These are phyloP conservation scores for Anastrepha ludens DNA, from an alignment of 1,140 invertebrate genomes.

Conservation along the genomic window DNA sequence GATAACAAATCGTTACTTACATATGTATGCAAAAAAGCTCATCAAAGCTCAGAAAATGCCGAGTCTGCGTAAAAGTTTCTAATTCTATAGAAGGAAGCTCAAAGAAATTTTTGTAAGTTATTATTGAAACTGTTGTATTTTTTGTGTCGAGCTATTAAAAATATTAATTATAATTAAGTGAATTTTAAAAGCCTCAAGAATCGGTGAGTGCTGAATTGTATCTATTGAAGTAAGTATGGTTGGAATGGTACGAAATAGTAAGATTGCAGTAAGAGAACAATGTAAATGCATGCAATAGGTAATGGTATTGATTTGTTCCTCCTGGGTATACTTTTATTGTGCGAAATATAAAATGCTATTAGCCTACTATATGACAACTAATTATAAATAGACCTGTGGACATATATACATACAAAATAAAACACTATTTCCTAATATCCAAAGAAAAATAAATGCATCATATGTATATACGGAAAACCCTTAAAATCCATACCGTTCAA, in stretches of 20 bases:
- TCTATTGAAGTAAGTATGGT: neutral
- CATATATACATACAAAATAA: too few relatives aligned
- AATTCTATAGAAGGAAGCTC: neutral
- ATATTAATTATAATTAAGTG: neutral
- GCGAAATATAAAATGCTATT: too few relatives aligned
- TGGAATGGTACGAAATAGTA: neutral
- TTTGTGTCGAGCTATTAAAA: neutral
- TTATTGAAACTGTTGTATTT: slow-evolving; percentile 27
- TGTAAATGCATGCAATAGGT: neutral
- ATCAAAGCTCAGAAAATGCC: neutral
- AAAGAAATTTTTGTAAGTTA: slow-evolving; percentile 14
- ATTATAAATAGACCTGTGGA: too few relatives aligned
- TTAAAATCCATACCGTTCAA: too few relatives aligned
- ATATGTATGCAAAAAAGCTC: neutral
- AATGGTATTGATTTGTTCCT: neutral
- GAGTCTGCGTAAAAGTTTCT: slow-evolving; percentile 6
- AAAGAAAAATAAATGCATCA: too few relatives aligned
- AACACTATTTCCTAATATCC: too few relatives aligned
- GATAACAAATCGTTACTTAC: neutral
- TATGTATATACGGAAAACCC: too few relatives aligned
- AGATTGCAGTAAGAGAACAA: neutral
- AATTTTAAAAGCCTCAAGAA: neutral
- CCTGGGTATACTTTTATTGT: neutral
- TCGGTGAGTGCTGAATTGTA: neutral
- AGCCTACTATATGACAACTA: too few relatives aligned